These are phyloP conservation scores for Pseudomyrmex flavicornis DNA, from an alignment of 1,140 invertebrate species.

Conservation along the genomic window DNA sequence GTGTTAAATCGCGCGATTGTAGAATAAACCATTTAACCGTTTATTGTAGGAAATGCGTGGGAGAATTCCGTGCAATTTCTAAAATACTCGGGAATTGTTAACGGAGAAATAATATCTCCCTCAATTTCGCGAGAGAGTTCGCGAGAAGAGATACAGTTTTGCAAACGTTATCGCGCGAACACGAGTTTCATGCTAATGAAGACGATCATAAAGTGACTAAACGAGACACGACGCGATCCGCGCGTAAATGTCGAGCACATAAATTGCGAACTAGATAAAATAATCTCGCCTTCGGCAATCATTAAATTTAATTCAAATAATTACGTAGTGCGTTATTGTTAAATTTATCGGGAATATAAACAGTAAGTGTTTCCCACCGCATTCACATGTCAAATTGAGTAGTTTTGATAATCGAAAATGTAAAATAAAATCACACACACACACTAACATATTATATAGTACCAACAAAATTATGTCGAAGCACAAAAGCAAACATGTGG, in stretches of 20 bases:
- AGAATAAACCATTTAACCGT: conserved; percentile 13
- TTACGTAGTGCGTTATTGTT: too few relatives aligned
- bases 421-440: too few relatives aligned
- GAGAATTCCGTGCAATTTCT: too few relatives aligned
- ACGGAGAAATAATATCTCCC: background rate
- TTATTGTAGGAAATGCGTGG: background rate
- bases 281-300: background rate
- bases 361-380: too few relatives aligned
- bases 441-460: too few relatives aligned
- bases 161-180: background rate
- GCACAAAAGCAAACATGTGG: too few relatives aligned
- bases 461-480: too few relatives aligned
- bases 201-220: background rate
- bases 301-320: too few relatives aligned
- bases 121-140: background rate
- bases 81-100: background rate
- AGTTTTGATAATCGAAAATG: too few relatives aligned
- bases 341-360: too few relatives aligned
- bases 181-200: background rate
- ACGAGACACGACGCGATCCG: too few relatives aligned
- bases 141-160: background rate
- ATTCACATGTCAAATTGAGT: too few relatives aligned
- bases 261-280: background rate
- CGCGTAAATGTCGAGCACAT: background rate
- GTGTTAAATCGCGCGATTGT: background rate